Evolutionary conservation across 2,888 invertebrate species (phyloP).

Genomic region (Caenorhabditis drosophilae): DNA sequence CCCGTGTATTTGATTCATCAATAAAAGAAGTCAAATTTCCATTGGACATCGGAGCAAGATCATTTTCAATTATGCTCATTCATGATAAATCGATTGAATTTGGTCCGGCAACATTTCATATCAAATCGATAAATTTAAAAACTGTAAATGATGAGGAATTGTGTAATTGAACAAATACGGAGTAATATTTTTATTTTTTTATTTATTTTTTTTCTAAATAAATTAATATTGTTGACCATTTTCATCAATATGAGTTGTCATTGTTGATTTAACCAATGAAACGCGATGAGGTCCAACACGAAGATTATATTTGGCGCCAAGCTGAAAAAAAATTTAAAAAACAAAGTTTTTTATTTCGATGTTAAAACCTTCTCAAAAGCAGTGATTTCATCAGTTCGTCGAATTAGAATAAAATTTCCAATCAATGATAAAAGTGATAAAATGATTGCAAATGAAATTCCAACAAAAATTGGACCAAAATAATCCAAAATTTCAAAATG

Average conservation of each 20-base stretch:
- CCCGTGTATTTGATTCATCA: conserved; percentile 29
- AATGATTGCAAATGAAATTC: conserved; percentile 31
- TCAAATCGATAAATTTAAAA: conserved; percentile 41
- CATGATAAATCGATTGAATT: conserved; percentile 62
- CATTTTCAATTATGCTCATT: conserved; percentile 57
- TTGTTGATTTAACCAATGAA: conserved; percentile 35
- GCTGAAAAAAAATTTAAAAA: conserved; percentile 28
- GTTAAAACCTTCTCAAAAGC: conserved; percentile 50
- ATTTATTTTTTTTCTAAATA: too few relatives aligned
- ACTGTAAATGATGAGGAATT: conserved; percentile 41
- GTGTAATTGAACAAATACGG: conserved; percentile 15
- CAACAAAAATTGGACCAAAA: conserved; percentile 32
- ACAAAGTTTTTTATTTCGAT: too few relatives aligned
- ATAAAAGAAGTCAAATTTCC: conserved; percentile 35
- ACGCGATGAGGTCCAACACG: conserved; percentile 47
- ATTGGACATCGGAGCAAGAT: conserved; percentile 44
- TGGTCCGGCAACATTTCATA: conserved; percentile 44
- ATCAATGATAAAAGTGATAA: conserved; percentile 37
- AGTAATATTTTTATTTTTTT: too few relatives aligned
- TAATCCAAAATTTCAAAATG: conserved; percentile 37
- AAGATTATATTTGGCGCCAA: conserved; percentile 44
- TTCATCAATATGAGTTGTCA: conserved; percentile 34
- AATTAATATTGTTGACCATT: conserved; percentile 25
- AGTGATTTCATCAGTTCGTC: conserved; percentile 42
- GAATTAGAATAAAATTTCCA: conserved; percentile 43